phyloP scores from a whole-genome alignment of 2,888 invertebrate genomes.

The Capitulum mitella region DNA sequence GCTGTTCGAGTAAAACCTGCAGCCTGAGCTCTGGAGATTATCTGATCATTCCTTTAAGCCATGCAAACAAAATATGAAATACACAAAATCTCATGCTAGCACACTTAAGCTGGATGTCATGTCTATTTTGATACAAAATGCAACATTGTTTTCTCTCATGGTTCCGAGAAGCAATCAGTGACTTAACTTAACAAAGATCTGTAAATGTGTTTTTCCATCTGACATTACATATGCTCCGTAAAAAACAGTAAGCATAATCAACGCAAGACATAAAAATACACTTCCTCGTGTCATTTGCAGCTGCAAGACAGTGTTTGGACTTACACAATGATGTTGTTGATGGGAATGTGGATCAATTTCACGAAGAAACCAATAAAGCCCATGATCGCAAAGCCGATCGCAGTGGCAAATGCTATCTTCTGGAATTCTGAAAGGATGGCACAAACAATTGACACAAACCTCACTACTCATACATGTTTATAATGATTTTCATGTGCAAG shows the following conservation, averaged over 20 bases:
- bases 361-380: slow-evolving; percentile 99
- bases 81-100: too few species aligned
- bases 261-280: neutral
- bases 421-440: slow-evolving; percentile 93
- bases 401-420: slow-evolving; percentile 98
- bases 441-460: too few species aligned
- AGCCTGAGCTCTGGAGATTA: too few species aligned
- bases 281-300: too few species aligned
- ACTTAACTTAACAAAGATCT: neutral
- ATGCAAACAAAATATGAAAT: too few species aligned
- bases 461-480: too few species aligned
- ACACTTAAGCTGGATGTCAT: too few species aligned
- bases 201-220: neutral
- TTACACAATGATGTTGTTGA: slow-evolving; percentile 84
- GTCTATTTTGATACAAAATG: too few species aligned
- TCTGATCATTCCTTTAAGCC: too few species aligned
- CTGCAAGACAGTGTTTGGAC: neutral
- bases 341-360: slow-evolving; percentile 98
- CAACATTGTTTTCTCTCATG: too few species aligned
- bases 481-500: too few species aligned
- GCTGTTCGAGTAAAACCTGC: too few species aligned
- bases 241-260: neutral
- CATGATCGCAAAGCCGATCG: slow-evolving; percentile 99
- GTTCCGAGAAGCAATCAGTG: neutral
- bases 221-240: neutral